Base-by-base conservation (phyloP, 2,888 invertebrate genomes). In the Sipha maydis region DNA sequence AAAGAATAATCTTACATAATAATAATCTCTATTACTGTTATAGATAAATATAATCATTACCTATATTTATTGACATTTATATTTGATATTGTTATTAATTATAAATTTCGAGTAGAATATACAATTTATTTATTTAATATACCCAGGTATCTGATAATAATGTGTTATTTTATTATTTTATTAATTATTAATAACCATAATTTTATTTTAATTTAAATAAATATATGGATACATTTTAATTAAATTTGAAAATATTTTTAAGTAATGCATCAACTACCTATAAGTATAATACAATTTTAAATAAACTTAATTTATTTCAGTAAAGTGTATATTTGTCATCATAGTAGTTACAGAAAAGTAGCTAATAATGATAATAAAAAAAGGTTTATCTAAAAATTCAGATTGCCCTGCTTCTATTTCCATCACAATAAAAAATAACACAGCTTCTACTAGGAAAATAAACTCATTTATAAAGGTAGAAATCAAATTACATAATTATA, bases 291-390 rank as follows among this genome's bases (percentile, higher is more conserved):
- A 34, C 5, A 73, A 73, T 73, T 34, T 31, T 34, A 21, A 73
- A 38, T 73, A 34, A 19, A 73, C 7, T 73, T 73, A 34, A 73
- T 17, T 73, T 34, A 73, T 34, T 73, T 38, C 34, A 73, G 73
- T 73, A 73, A 34, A 73, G 73, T 73, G 34, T 73, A 73, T 73
- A 7, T 73, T 34, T 73, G 73, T 73, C 73, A 73, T 34, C 56
- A 73, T 73, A 73, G 73, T 73, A 73, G 73, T 73, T 73, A 73
- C 73, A 73, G 73, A 73, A 73, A 73, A 73, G 73, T 73, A 73
- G 14, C 73, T 73, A 31, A 73, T 73, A 73, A 73, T 34, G 73
- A 73, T 73, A 73, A 73, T 73, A 73, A 73, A 73, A n/a, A 73
- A 73, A 73, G 73, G 34, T 73, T 34, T 34, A 34, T 73, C 73